A percentile compares a stretch with the other conserved stretches of the same genome.
phyloP scores from a whole-genome alignment of 2,797 vertebrate species.

The Poeciliopsis turneri region DNA sequence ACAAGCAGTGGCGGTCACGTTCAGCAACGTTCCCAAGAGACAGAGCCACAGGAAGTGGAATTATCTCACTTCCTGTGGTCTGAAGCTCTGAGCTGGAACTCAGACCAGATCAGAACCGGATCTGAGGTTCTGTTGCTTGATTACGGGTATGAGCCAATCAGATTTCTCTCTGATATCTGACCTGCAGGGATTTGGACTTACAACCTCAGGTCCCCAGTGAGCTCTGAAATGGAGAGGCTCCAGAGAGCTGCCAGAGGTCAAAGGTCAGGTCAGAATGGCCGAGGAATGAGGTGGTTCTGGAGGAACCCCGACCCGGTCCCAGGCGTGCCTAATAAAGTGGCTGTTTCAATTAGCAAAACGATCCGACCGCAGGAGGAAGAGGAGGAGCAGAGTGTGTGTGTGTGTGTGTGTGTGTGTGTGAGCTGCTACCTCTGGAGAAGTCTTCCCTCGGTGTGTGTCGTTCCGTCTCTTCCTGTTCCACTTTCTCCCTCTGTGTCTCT shows the following conservation, averaged over 20 bases:
- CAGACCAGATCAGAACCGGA: not conserved
- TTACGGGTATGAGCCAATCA: not conserved
- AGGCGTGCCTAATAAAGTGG: too few species aligned
- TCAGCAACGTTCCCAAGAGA: not conserved
- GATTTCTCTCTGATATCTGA: not conserved
- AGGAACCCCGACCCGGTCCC: too few species aligned
- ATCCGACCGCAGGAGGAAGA: not conserved
- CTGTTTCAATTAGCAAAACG: too few species aligned
- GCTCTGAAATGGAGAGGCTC: not conserved
- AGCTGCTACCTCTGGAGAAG: too few species aligned
- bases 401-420: too few species aligned
- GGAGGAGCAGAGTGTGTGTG: not conserved
- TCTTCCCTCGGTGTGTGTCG: not conserved
- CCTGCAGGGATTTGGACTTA: not conserved
- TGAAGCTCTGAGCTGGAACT: not conserved
- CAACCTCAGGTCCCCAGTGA: not conserved
- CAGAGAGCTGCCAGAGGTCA: not conserved
- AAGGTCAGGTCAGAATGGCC: not conserved
- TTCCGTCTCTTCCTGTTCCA: not conserved
- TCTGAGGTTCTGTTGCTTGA: not conserved
- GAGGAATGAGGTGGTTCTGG: too few species aligned
- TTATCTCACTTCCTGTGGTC: not conserved
- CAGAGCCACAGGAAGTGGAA: not conserved
- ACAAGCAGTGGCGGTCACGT: constrained; percentile 42
- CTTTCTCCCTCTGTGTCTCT: constrained; percentile 5